Evolutionary conservation across 2,113 vertebrate genomes (phyloP).

Genomic region (Sinosuthora webbiana): DNA sequence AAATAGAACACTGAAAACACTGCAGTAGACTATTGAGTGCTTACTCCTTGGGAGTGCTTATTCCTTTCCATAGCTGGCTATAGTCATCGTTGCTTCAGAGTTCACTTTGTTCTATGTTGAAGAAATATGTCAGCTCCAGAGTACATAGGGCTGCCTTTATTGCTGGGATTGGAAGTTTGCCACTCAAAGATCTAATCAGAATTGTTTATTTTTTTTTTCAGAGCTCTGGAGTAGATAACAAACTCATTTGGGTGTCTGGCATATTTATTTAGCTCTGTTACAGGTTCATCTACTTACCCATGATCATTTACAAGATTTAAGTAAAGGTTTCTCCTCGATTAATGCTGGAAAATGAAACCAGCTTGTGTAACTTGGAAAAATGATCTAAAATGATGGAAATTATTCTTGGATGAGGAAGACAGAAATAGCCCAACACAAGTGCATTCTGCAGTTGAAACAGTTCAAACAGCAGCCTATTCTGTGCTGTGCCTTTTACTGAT

Average conservation of each 20-base stretch:
- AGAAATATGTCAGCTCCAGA: neutral
- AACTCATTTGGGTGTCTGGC: neutral
- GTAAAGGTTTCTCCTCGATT: neutral
- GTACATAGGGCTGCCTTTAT: neutral
- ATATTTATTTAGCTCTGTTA: neutral
- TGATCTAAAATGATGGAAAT: slow-evolving; percentile 12
- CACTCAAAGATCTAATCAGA: neutral
- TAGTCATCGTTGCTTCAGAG: accelerated
- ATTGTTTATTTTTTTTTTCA: neutral
- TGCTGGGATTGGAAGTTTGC: neutral
- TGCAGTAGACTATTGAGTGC: neutral
- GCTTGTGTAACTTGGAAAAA: slow-evolving; percentile 17
- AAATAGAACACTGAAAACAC: neutral
- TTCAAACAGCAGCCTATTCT: slow-evolving; percentile 39
- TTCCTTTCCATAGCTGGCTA: neutral
- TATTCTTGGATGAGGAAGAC: neutral
- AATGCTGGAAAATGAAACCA: slow-evolving; percentile 4
- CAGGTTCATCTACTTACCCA: neutral
- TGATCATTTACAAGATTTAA: neutral
- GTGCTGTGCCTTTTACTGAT: slow-evolving; percentile 1
- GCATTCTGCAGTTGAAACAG: neutral
- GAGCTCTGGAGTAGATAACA: neutral
- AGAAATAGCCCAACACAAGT: slow-evolving; percentile 40
- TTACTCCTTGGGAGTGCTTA: neutral
- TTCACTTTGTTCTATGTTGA: neutral